Conservation (phyloP, 2,113 vertebrate species). For the Diphyllodes magnificus region DNA sequence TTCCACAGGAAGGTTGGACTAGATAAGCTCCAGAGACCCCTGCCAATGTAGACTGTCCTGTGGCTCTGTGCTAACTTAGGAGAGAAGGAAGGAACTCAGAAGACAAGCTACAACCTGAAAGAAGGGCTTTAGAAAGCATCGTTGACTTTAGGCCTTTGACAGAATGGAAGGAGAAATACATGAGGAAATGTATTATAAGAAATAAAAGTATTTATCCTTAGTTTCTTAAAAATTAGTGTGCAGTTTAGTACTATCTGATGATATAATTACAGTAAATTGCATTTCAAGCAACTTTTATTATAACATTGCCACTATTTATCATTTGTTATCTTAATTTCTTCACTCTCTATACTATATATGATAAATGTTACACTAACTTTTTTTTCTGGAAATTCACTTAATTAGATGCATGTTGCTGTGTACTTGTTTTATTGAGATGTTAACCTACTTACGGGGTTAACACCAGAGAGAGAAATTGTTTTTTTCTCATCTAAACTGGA, state of each 20-base stretch:
- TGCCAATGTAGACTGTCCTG: not conserved
- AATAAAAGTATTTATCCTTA: not conserved
- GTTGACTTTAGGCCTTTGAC: not conserved
- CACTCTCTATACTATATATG: not conserved
- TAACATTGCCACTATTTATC: not conserved
- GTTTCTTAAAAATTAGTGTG: not conserved
- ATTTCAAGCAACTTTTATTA: not conserved
- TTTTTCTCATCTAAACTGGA: conserved; percentile 64
- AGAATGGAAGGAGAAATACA: not conserved
- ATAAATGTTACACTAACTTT: not conserved
- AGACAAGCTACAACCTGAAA: not conserved
- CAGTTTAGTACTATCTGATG: not conserved
- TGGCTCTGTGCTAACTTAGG: not conserved
- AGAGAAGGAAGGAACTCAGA: not conserved
- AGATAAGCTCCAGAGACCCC: not conserved
- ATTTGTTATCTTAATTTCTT: not conserved
- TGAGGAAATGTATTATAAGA: not conserved
- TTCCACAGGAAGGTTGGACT: not conserved
- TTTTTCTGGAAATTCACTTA: not conserved
- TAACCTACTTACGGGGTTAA: not conserved
- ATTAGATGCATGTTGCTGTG: not conserved
- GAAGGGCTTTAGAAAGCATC: not conserved
- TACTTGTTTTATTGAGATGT: not conserved
- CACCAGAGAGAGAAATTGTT: not conserved
- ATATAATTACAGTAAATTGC: not conserved